A percentile compares a stretch with the other conserved stretches of the same genome.
Conservation (phyloP, 2,797 vertebrate genomes). For the Melopsittacus undulatus region DNA sequence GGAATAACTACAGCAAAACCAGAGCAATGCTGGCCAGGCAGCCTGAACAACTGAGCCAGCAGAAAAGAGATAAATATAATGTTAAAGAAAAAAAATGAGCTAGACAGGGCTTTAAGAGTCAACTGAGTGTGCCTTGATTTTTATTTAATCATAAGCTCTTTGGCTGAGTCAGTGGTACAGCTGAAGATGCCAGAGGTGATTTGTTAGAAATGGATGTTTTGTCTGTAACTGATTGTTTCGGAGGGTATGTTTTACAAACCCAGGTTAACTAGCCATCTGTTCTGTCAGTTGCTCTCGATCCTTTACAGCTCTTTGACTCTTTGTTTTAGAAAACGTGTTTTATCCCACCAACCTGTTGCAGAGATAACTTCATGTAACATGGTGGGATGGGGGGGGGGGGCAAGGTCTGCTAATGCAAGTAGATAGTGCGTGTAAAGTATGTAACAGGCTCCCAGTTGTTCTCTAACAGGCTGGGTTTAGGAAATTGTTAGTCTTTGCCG, state of each 20-base stretch:
- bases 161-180: background rate
- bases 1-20: background rate
- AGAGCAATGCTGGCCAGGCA: background rate
- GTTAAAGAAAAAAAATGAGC: background rate
- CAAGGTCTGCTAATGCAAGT: too few species aligned
- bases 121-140: background rate
- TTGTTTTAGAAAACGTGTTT: background rate
- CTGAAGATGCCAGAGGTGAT: background rate
- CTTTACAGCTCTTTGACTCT: background rate
- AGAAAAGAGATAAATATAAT: background rate
- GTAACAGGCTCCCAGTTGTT: background rate
- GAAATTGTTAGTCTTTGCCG: background rate
- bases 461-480: background rate
- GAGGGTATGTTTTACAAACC: background rate
- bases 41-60: background rate
- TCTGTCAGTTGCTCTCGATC: background rate
- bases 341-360: background rate
- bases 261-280: background rate
- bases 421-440: background rate
- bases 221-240: background rate
- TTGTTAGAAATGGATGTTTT: background rate
- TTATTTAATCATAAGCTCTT: background rate
- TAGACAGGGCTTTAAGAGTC: background rate
- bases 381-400: background rate
- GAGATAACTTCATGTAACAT: accelerated